Evolutionary conservation across 2,113 vertebrate species (phyloP), one percentile per base, ranked within the genome.

Genomic region (Cynoglossus semilaevis): DNA sequence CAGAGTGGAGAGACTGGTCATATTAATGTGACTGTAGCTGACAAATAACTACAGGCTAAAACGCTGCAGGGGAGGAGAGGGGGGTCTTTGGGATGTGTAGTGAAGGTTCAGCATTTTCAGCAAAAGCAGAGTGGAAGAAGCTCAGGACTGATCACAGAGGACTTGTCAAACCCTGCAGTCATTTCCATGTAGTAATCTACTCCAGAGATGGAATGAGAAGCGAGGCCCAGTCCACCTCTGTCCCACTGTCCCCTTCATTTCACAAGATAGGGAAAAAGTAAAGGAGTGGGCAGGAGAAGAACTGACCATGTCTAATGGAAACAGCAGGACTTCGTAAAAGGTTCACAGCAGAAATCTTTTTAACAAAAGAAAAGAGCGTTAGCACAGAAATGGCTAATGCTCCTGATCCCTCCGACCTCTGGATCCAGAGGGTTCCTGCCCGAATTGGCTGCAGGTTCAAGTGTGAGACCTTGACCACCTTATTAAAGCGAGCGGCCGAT

Each of bases 141-240:
- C 54, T 19, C 18, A 40, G 69, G 77, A 63, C 71, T 59, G 68
- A 83, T 79, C 67, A 49, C 50, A 46, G 29, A 42, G 51, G 42
- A 62, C 70, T 70, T 70, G 15, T 16, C 2, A 9, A 66, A 56
- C 72, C 70, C 73, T 18, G 53, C 48, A 65, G 76, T 67, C 67
- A 66, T 81, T 84, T 86, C 77, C 71, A 81, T 86, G 84, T 72
- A 71, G 77, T 80, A 62, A 80, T 81, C 67, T 65, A 70, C 66
- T 77, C 67, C 67, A 50, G 73, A 77, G 68, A 55, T 75, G 81
- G 70, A 85, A 83, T 79, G 74, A 77, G 67, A 75, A 71, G 74
- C 11, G 61, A 66, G 67, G 71, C 70, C 47, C 9, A 14, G 66
- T 35, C 16, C 68, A 83, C 76, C 80, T 58, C 70, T 42, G 59